These are phyloP conservation scores for Panurus biarmicus DNA, from an alignment of 2,113 vertebrate species.

Conservation along the genomic window DNA sequence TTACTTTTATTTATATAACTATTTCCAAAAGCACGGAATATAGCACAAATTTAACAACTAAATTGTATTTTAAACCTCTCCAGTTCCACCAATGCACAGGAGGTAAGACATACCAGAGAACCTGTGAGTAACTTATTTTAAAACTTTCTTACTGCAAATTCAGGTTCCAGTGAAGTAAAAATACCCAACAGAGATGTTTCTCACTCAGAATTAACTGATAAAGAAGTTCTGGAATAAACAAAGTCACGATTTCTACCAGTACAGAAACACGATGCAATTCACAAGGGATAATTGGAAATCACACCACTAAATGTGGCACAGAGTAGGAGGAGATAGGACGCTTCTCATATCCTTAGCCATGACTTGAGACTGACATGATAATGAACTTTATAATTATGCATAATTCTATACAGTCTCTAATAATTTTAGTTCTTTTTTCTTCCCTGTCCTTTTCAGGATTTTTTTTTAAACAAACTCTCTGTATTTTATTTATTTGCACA, in stretches of 20 bases:
- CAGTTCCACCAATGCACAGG: not conserved
- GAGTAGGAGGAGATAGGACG: not conserved
- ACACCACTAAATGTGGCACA: accelerated
- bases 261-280: not conserved
- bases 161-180: not conserved
- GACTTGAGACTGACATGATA: not conserved
- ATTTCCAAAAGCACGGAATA: not conserved
- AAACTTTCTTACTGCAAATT: not conserved
- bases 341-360: not conserved
- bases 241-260: not conserved
- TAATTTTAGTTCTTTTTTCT: not conserved
- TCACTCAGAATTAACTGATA: not conserved
- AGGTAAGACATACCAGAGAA: not conserved
- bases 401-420: not conserved
- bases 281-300: not conserved
- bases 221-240: not conserved
- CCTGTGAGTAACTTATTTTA: not conserved
- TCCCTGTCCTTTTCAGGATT: not conserved
- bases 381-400: not conserved
- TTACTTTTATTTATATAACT: not conserved
- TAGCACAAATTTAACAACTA: not conserved
- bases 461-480: not conserved
- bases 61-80: not conserved
- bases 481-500: not conserved
- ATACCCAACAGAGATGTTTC: not conserved